Conservation (phyloP, 2,888 invertebrate genomes). For the Drosophila borealis region DNA sequence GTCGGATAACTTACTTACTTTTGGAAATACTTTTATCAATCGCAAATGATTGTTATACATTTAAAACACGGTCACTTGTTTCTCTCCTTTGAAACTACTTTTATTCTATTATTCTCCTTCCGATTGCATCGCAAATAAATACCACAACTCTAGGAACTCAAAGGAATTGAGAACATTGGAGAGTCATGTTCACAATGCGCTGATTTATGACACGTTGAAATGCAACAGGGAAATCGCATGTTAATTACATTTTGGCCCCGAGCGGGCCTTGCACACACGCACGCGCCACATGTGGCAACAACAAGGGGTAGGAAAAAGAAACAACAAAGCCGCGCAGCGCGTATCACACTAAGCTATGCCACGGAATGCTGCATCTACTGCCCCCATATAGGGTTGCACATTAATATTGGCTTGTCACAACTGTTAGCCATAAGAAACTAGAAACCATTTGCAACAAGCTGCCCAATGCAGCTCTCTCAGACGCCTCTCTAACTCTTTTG, state of each 20-base stretch:
- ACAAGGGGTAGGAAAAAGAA: conserved; percentile 8
- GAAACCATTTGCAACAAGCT: conserved; percentile 45
- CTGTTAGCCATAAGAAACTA: conserved; percentile 58
- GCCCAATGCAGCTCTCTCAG: neutral
- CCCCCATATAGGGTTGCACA: conserved; percentile 37
- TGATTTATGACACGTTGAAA: conserved; percentile 77
- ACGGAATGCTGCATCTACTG: conserved; percentile 38
- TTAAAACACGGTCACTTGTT: no score
- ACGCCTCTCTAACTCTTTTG: neutral
- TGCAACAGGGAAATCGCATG: conserved; percentile 75
- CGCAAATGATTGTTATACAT: no score
- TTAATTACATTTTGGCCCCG: conserved; percentile 63
- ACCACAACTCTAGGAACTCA: no score
- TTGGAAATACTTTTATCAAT: no score
- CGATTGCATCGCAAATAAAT: no score
- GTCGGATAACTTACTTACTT: no score
- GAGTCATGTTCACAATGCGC: conserved; percentile 49
- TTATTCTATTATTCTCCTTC: no score
- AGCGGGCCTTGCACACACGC: neutral
- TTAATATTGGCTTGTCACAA: conserved; percentile 66
- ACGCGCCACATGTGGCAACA: conserved; percentile 5
- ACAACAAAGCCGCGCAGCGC: neutral
- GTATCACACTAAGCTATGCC: conserved; percentile 20
- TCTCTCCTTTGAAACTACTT: no score
- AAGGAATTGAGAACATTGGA: no score